Percentiles rank a stretch among this genome's conserved stretches.
Conservation (phyloP, 37 sponge, comb jelly and placozoan genomes). For the Geodia barretti region DNA sequence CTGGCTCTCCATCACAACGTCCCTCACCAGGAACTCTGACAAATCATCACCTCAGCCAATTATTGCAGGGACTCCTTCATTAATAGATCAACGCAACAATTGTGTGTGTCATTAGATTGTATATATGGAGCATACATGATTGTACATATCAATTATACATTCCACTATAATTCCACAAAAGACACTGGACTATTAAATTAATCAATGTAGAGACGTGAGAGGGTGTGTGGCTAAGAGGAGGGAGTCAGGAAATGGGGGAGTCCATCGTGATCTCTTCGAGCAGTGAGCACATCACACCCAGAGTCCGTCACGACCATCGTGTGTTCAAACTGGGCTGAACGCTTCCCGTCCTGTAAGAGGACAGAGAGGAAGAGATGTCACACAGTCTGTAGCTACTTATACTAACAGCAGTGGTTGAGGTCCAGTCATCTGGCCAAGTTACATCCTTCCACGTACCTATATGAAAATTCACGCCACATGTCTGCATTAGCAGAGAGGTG, state of each 20-base stretch:
- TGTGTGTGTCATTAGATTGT: too few relatives aligned
- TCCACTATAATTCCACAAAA: too few relatives aligned
- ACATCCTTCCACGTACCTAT: conserved; percentile 85
- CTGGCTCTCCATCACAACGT: conserved; percentile 13
- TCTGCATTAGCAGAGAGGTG: not conserved
- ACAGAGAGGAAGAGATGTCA: not conserved
- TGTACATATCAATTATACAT: too few relatives aligned
- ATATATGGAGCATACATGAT: too few relatives aligned
- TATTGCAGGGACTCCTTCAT: not conserved
- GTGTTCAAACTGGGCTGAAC: conserved; percentile 97
- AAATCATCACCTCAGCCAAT: not conserved
- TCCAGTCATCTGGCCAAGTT: conserved; percentile 98
- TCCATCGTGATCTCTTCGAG: conserved; percentile 73
- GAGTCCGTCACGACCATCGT: conserved; percentile 94
- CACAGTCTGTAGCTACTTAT: too few relatives aligned
- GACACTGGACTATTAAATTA: too few relatives aligned
- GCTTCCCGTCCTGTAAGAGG: conserved; percentile 80
- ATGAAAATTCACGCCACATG: not conserved
- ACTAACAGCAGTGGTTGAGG: conserved; percentile 81
- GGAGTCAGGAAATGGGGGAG: conserved; percentile 89
- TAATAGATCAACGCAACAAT: too few relatives aligned
- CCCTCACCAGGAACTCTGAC: conserved; percentile 22
- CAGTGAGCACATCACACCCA: conserved; percentile 91
- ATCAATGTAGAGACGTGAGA: too few relatives aligned
- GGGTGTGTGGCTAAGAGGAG: conserved; percentile 2